phyloP scores from a whole-genome alignment of 2,113 vertebrate genomes.

The Platichthys stellatus region DNA sequence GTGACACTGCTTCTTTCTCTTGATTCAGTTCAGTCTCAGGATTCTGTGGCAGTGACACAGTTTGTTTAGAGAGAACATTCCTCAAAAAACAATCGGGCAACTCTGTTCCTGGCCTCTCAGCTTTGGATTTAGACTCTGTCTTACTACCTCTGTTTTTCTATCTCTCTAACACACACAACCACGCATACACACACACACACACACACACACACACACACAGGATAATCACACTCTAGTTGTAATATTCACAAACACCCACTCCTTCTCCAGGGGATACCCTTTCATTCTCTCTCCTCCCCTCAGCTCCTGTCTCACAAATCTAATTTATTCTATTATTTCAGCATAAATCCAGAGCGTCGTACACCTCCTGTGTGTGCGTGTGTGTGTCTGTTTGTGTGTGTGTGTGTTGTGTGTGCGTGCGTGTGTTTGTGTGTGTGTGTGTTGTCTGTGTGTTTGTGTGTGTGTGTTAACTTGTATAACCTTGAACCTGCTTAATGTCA shows the following conservation, averaged over 20 bases:
- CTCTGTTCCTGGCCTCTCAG: background rate
- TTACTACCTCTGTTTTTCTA: too few species aligned
- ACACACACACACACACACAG: constrained; percentile 5
- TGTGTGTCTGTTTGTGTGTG: constrained; percentile 16
- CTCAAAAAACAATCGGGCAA: background rate
- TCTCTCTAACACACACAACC: background rate
- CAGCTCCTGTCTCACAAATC: constrained; percentile 32
- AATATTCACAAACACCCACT: background rate
- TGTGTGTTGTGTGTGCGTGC: constrained; percentile 34
- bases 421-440: constrained; percentile 22
- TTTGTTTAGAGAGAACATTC: background rate
- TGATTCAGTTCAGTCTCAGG: too few species aligned
- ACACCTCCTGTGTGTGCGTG: constrained; percentile 8
- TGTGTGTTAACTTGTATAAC: constrained; percentile 21
- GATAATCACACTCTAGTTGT: too few species aligned
- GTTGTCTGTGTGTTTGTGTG: constrained; percentile 7
- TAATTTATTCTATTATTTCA: constrained; percentile 51
- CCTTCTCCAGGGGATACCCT: constrained; percentile 11
- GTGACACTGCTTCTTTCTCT: too few species aligned
- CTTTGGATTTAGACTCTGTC: background rate
- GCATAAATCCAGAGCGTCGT: constrained; percentile 26
- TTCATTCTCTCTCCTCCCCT: constrained; percentile 28
- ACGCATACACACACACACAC: constrained; percentile 13
- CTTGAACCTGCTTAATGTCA: constrained; percentile 46
- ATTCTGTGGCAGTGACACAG: background rate